Percentiles rank a stretch among this genome's conserved stretches.
These are phyloP conservation scores for Macrotrachela quadricornifera DNA, from an alignment of 1,140 invertebrate species.

Conservation along the genomic window DNA sequence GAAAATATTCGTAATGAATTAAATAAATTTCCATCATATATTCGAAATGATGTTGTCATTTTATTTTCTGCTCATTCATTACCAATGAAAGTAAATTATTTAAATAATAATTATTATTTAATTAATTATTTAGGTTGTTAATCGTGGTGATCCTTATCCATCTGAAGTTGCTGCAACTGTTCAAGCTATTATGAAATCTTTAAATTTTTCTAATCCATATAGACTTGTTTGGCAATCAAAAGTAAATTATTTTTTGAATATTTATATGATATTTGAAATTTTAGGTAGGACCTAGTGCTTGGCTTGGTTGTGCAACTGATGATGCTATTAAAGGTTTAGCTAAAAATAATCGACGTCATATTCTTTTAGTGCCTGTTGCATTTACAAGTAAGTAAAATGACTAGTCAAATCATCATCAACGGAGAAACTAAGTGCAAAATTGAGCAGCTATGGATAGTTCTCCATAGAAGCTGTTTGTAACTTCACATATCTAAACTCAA, in stretches of 20 bases:
- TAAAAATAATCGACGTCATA: constrained; percentile 58
- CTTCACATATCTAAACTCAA: too few species aligned
- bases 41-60: constrained; percentile 58
- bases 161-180: constrained; percentile 78
- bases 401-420: too few species aligned
- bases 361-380: constrained; percentile 77
- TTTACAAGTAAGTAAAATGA: too few species aligned
- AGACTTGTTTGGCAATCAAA: constrained; percentile 88
- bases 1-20: constrained; percentile 61
- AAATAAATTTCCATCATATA: constrained; percentile 45
- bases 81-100: constrained; percentile 63
- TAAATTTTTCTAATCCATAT: constrained; percentile 58
- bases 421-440: too few species aligned
- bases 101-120: neutral
- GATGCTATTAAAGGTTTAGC: constrained; percentile 68
- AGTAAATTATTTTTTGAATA: constrained; percentile 13
- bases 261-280: neutral
- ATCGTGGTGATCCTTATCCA: constrained; percentile 74
- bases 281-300: constrained; percentile 65
- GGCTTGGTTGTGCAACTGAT: constrained; percentile 79
- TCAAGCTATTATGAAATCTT: constrained; percentile 58
- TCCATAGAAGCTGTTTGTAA: too few species aligned
- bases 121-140: constrained; percentile 46
- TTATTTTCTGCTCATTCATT: constrained; percentile 87
- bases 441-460: too few species aligned